A percentile compares a stretch with the other conserved stretches of the same genome.
These are phyloP conservation scores for Heliothis peltigera DNA, from an alignment of 2,888 invertebrate genomes.

Conservation along the genomic window DNA sequence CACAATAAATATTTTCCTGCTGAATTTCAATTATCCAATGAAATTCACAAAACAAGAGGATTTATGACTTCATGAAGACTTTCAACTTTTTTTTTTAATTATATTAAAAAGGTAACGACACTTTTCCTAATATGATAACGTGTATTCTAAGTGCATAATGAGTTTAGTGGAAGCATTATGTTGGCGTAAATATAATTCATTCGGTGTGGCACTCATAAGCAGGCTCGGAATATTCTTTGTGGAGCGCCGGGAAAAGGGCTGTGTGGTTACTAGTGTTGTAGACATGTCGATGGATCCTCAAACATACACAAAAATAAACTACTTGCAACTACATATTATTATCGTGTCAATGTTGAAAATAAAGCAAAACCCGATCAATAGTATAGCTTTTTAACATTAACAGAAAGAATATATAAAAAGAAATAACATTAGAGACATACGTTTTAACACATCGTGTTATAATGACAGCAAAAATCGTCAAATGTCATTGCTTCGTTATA, in stretches of 20 bases:
- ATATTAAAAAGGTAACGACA: conserved; percentile 39
- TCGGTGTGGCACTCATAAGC: conserved; percentile 61
- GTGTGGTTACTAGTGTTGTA: conserved; percentile 58
- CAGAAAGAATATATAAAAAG: too few species aligned
- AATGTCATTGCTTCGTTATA: conserved; percentile 18
- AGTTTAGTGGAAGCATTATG: conserved; percentile 51
- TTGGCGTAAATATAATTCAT: conserved; percentile 58
- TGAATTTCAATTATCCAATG: background rate
- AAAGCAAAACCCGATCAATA: too few species aligned
- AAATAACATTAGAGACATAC: background rate
- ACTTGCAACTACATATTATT: background rate
- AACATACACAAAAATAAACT: background rate
- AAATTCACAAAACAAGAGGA: background rate
- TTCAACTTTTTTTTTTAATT: conserved; percentile 48
- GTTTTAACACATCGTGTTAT: background rate
- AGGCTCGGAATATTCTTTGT: conserved; percentile 66
- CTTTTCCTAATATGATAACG: conserved; percentile 41
- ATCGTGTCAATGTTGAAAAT: background rate
- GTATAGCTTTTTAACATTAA: too few species aligned
- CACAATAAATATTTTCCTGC: background rate
- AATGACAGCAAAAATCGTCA: background rate
- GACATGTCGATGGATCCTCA: conserved; percentile 29
- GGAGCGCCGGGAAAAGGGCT: conserved; percentile 56
- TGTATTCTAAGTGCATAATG: conserved; percentile 50
- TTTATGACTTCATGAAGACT: conserved; percentile 9